phyloP scores from a whole-genome alignment of 2,113 vertebrate genomes.

The Charadrius vociferus region DNA sequence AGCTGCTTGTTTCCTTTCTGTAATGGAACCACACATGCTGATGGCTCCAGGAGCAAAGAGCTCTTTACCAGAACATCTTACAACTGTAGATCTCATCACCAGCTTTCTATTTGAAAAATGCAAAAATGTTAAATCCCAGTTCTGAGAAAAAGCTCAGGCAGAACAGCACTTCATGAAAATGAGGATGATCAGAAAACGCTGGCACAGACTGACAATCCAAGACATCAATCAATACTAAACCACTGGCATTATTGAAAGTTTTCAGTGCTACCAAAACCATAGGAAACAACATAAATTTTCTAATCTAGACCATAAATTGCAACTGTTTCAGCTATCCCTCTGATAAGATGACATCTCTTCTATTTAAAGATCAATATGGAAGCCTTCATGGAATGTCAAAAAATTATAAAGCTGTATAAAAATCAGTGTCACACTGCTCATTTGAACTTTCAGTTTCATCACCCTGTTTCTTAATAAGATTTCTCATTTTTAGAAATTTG shows the following conservation, averaged over 20 bases:
- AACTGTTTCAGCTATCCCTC: background rate
- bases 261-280: background rate
- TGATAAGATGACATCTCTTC: background rate
- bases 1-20: slow-evolving; percentile 27
- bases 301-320: background rate
- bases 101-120: background rate
- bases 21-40: background rate
- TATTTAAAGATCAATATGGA: background rate
- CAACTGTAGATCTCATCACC: background rate
- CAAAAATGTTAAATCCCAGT: background rate
- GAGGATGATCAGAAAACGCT: background rate
- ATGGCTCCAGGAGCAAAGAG: slow-evolving; percentile 6
- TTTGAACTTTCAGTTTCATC: background rate
- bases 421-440: background rate
- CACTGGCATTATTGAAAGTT: background rate
- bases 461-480: background rate
- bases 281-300: background rate
- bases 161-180: background rate
- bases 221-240: background rate
- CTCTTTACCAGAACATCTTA: background rate
- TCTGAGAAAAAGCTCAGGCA: background rate
- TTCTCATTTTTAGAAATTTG: background rate
- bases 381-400: background rate
- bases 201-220: background rate
- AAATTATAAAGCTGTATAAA: background rate